phyloP scores from a whole-genome alignment of 2,797 vertebrate genomes.

The Fratercula arctica region DNA sequence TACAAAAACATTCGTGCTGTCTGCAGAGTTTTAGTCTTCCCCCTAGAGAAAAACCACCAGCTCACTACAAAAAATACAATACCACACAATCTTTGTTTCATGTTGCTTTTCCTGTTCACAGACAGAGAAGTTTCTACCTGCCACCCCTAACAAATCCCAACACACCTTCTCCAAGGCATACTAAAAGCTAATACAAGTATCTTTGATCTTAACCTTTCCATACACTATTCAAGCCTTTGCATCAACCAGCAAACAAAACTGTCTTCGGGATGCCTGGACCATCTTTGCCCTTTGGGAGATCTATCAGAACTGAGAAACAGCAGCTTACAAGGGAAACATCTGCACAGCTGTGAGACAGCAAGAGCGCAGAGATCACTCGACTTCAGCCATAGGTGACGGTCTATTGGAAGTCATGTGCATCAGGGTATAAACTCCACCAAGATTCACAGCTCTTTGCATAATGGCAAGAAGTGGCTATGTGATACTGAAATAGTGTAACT shows the following conservation, averaged over 20 bases:
- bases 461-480: background rate
- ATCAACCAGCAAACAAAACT: background rate
- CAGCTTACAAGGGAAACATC: background rate
- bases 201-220: background rate
- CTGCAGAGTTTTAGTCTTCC: background rate
- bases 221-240: background rate
- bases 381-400: background rate
- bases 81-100: background rate
- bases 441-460: background rate
- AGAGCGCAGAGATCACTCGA: background rate
- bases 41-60: background rate
- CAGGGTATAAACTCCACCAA: background rate
- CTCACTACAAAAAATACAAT: background rate
- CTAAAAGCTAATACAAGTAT: background rate
- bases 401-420: background rate
- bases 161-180: background rate
- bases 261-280: background rate
- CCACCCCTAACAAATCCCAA: background rate
- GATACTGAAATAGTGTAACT: conserved; percentile 28
- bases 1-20: background rate
- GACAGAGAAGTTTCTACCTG: background rate
- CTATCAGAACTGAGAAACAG: background rate
- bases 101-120: background rate
- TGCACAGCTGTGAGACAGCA: background rate
- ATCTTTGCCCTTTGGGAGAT: background rate